Base-by-base conservation (phyloP, 2,113 vertebrate species). In the Otis tarda region DNA sequence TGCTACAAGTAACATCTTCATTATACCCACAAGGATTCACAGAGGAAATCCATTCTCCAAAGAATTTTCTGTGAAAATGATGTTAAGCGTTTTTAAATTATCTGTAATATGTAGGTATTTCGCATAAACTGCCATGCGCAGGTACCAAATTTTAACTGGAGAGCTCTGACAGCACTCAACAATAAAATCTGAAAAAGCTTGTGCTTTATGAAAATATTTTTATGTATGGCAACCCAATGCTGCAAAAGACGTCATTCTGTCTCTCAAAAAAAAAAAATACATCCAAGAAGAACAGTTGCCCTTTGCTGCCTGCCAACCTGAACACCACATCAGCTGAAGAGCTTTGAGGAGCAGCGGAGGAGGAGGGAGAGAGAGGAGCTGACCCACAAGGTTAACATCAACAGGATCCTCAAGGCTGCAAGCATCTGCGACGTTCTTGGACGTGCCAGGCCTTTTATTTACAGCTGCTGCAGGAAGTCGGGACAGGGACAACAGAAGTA, bases 41-140 rank as follows among this genome's bases (percentile, higher is more conserved):
- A 4, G 41, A 70, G 55, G 31, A 77, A 93, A 94, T 55, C 35
- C 75, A 74, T 88, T 95, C 75, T 94, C 75, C 68, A 75, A 22
- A 69, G 55, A 27, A 28, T 16, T 65, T 49, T 37, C 74, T 28
- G 10, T 41, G 70, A 55, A 86, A 90, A 77, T 0, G 0, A 71
- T 3, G 24, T 57, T 61, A 73, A 76, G 83, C 31, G 69, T 69
- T 88, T 69, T 37, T 77, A 84, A 82, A n/a, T 77, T 77, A 69
- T 22, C 35, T 65, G 14, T 27, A 86, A 80, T 8, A 57, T 0
- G 43, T 22, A 76, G 25, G 31, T 83, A 55, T 59, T 92, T 45
- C 7, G 1, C 41, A 73, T 30, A 18, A 77, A 90, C 55, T 74
- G 49, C 69, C 2, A 3, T 6, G 4, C 59, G 60, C 41, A 27